phyloP scores from a whole-genome alignment of 92 coral and sea anemone genomes.

The Umimayanthus kanabou region DNA sequence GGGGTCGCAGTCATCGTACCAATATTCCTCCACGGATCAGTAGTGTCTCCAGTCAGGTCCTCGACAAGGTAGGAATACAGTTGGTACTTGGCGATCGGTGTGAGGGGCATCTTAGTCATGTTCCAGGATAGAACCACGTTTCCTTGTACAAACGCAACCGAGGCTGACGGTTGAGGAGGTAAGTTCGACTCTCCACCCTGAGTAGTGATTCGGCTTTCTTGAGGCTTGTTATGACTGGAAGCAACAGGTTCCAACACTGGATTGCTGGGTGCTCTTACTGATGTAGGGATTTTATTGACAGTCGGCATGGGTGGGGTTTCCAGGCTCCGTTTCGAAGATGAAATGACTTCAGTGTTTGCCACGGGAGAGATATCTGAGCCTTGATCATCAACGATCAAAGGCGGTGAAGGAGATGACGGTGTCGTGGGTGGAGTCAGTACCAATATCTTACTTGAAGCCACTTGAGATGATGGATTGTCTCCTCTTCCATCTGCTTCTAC shows the following conservation, averaged over 20 bases:
- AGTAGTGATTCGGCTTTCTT: neutral
- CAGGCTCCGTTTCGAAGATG: neutral
- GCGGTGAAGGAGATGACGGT: slow-evolving; percentile 8
- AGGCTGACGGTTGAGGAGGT: neutral
- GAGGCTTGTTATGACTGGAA: neutral
- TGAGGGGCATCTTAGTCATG: neutral
- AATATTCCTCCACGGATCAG: neutral
- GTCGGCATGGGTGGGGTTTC: neutral
- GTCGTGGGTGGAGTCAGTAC: slow-evolving; percentile 8
- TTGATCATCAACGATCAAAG: neutral
- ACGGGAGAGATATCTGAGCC: neutral
- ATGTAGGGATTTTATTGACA: neutral
- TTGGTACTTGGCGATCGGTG: neutral
- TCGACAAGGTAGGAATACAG: slow-evolving; percentile 3
- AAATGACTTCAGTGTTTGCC: neutral
- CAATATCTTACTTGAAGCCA: neutral
- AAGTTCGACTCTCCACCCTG: neutral
- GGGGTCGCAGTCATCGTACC: neutral
- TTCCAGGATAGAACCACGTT: neutral
- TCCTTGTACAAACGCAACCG: neutral
- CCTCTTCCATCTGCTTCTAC: neutral
- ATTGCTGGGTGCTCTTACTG: neutral
- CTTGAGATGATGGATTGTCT: neutral
- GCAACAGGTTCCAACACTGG: neutral
- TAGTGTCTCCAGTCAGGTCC: neutral